Evolutionary conservation across 2,113 vertebrate genomes (phyloP).

Genomic region (Etheostoma cragini): DNA sequence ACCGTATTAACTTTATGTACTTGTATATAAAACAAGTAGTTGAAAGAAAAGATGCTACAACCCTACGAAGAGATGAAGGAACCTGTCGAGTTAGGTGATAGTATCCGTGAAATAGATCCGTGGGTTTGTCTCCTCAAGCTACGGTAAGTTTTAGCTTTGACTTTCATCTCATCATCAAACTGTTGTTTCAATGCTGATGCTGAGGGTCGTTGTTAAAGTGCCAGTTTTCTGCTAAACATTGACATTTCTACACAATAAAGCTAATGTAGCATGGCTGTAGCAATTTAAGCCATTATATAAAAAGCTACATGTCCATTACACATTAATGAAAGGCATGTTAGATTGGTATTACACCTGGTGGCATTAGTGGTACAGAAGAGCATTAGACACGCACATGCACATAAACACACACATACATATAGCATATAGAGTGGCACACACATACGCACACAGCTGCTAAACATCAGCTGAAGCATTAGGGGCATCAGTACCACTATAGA

Average conservation of each 20-base stretch:
- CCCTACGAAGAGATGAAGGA: no score
- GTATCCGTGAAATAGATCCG: no score
- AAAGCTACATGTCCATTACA: background rate
- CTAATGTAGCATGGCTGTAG: background rate
- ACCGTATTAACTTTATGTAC: no score
- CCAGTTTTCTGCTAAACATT: background rate
- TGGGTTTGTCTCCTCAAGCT: no score
- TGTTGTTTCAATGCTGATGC: background rate
- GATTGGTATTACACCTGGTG: background rate
- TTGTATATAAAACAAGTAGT: no score
- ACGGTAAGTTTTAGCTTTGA: no score
- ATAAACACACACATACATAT: background rate
- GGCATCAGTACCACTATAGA: background rate
- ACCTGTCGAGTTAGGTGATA: no score
- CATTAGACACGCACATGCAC: background rate
- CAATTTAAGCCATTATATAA: background rate
- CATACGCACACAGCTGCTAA: slow-evolving; percentile 10
- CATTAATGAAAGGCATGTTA: background rate
- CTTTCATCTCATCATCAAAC: no score
- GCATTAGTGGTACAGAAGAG: background rate
- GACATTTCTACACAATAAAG: background rate
- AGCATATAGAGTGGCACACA: background rate
- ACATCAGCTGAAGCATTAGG: slow-evolving; percentile 12
- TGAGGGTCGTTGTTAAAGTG: background rate
- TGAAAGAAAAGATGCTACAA: no score